These are phyloP conservation scores for Clusia tigrina DNA, from an alignment of 2,888 invertebrate species.

Conservation along the genomic window DNA sequence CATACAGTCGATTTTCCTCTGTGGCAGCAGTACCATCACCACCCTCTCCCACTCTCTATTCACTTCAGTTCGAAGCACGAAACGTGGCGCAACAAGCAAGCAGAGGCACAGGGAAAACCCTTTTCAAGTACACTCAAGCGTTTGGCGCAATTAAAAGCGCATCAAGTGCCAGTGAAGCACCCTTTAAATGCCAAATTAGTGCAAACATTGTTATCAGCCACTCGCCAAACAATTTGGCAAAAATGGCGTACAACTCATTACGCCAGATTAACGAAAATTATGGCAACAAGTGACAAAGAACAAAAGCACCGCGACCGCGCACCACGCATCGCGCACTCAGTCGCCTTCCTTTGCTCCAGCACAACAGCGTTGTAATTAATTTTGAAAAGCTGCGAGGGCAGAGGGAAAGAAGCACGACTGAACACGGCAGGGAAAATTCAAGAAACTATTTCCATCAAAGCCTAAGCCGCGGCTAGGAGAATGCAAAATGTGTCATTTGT, in stretches of 20 bases:
- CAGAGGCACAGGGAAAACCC: too few species aligned
- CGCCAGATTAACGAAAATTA: conserved; percentile 53
- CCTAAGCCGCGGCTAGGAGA: not conserved
- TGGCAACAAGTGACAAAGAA: conserved; percentile 38
- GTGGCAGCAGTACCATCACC: too few species aligned
- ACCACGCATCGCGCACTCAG: not conserved
- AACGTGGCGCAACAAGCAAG: conserved; percentile 4
- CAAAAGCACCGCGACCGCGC: not conserved
- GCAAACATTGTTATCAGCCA: conserved; percentile 62
- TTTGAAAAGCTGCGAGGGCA: not conserved
- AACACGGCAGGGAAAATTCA: not conserved
- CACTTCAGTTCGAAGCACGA: not conserved
- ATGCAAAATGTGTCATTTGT: not conserved
- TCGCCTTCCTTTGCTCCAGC: not conserved
- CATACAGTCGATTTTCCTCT: conserved; percentile 14
- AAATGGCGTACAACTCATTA: conserved; percentile 62
- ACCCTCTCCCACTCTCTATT: conserved; percentile 19
- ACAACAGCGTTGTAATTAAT: not conserved
- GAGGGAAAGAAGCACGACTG: not conserved
- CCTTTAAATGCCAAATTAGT: conserved; percentile 63
- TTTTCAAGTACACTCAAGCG: conserved; percentile 48
- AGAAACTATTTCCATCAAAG: not conserved
- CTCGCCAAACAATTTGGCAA: conserved; percentile 61
- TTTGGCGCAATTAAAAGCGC: conserved; percentile 63
- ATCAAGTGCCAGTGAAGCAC: conserved; percentile 62